Evolutionary conservation across 2,888 invertebrate genomes (phyloP).

Genomic region (Melolontha melolontha): DNA sequence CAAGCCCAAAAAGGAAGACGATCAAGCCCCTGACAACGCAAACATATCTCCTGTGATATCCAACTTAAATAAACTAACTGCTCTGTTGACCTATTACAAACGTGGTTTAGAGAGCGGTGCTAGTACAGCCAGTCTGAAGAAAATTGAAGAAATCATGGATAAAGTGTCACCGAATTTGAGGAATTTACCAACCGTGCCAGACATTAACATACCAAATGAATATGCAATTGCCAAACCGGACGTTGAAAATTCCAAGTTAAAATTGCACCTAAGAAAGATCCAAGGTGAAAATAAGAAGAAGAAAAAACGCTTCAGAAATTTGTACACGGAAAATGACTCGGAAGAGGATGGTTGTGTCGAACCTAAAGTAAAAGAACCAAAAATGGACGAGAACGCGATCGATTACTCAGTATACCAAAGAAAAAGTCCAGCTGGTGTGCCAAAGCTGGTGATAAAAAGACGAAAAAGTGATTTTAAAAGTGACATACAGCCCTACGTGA

Average conservation of each 20-base stretch:
- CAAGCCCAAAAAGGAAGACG: background rate
- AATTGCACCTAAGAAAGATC: slow-evolving; percentile 36
- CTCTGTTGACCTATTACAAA: slow-evolving; percentile 24
- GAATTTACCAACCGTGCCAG: slow-evolving; percentile 11
- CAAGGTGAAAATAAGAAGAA: slow-evolving; percentile 40
- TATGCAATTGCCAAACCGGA: slow-evolving; percentile 21
- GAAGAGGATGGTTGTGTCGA: slow-evolving; percentile 36
- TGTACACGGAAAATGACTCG: slow-evolving; percentile 48
- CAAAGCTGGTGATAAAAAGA: slow-evolving; percentile 48
- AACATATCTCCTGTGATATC: slow-evolving; percentile 20
- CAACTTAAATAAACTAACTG: slow-evolving; percentile 25
- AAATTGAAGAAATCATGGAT: slow-evolving; percentile 37
- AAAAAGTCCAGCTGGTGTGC: slow-evolving; percentile 47
- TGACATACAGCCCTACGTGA: slow-evolving; percentile 47
- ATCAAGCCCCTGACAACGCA: slow-evolving; percentile 10
- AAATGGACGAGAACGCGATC: slow-evolving; percentile 10
- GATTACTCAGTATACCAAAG: slow-evolving; percentile 49
- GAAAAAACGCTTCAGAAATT: slow-evolving; percentile 47
- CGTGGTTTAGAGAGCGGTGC: slow-evolving; percentile 14
- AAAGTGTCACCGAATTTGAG: slow-evolving; percentile 19
- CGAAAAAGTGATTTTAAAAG: slow-evolving; percentile 45
- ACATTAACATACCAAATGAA: background rate
- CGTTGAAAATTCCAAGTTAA: slow-evolving; percentile 10
- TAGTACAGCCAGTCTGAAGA: slow-evolving; percentile 4
- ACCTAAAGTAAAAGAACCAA: slow-evolving; percentile 11